A percentile compares a stretch with the other conserved stretches of the same genome.
These are phyloP conservation scores for Aethina tumida DNA, from an alignment of 1,140 invertebrate species.

Conservation along the genomic window DNA sequence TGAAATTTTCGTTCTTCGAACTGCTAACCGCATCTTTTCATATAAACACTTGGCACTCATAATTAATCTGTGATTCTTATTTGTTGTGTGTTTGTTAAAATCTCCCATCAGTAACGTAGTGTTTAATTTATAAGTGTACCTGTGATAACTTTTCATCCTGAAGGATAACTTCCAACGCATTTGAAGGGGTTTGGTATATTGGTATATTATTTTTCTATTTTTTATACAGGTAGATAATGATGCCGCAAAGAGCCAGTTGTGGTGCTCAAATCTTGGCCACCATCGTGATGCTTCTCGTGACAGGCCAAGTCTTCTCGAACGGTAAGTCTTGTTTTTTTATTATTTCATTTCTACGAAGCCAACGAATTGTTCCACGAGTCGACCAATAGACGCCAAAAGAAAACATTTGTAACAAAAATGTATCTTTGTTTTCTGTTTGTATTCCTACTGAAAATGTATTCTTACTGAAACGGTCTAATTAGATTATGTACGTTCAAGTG, in stretches of 20 bases:
- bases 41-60: no score
- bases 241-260: constrained; percentile 22
- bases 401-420: no score
- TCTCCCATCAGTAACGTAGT: no score
- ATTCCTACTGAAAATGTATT: no score
- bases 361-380: no score
- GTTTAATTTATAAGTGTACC: constrained; percentile 18
- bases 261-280: constrained; percentile 23
- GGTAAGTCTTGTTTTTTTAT: constrained; percentile 24
- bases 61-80: constrained; percentile 10
- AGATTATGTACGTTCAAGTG: no score
- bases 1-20: no score
- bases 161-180: constrained; percentile 6
- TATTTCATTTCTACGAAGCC: constrained; percentile 5
- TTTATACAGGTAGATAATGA: constrained; percentile 25
- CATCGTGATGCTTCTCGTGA: constrained; percentile 24
- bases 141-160: constrained; percentile 16
- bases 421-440: no score
- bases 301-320: constrained; percentile 27
- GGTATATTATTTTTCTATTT: constrained; percentile 17
- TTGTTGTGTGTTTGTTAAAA: constrained; percentile 9
- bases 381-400: no score
- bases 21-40: no score
- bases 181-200: constrained; percentile 25
- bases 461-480: no score